A percentile compares a stretch with the other conserved stretches of the same genome.
Evolutionary conservation across 1,140 invertebrate genomes (phyloP).

Genomic region (Cotesia chilonis): DNA sequence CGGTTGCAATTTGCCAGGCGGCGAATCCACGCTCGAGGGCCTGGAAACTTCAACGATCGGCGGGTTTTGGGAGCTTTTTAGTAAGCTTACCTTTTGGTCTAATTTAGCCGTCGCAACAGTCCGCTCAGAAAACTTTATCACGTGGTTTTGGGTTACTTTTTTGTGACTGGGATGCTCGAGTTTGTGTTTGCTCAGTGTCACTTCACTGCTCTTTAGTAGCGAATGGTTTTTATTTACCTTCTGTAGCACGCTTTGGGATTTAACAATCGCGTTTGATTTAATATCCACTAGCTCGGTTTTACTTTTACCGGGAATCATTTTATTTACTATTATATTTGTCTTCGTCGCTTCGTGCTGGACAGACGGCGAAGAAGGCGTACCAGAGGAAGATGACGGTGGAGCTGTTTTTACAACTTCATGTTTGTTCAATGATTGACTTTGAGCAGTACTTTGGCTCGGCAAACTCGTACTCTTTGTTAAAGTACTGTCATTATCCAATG

Average conservation of each 20-base stretch:
- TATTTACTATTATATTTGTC: constrained; percentile 35
- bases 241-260: constrained; percentile 48
- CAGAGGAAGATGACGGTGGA: background rate
- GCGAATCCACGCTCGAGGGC: constrained; percentile 43
- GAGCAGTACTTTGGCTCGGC: constrained; percentile 42
- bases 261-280: constrained; percentile 43
- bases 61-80: constrained; percentile 50
- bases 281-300: constrained; percentile 53
- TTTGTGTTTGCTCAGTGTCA: constrained; percentile 53
- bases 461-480: constrained; percentile 45
- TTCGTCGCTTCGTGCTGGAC: constrained; percentile 3
- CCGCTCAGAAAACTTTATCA: constrained; percentile 47
- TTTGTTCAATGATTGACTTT: constrained; percentile 22
- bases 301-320: constrained; percentile 45
- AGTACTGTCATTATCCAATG: constrained; percentile 49
- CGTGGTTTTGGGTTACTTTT: constrained; percentile 54
- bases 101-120: constrained; percentile 37
- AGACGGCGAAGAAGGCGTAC: background rate
- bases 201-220: constrained; percentile 41
- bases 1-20: constrained; percentile 20
- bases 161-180: constrained; percentile 49
- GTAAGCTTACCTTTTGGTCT: constrained; percentile 55
- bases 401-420: constrained; percentile 9
- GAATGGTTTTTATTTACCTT: constrained; percentile 57
- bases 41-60: constrained; percentile 44